Conservation (phyloP, 2,797 vertebrate species). For the Choloepus didactylus region DNA sequence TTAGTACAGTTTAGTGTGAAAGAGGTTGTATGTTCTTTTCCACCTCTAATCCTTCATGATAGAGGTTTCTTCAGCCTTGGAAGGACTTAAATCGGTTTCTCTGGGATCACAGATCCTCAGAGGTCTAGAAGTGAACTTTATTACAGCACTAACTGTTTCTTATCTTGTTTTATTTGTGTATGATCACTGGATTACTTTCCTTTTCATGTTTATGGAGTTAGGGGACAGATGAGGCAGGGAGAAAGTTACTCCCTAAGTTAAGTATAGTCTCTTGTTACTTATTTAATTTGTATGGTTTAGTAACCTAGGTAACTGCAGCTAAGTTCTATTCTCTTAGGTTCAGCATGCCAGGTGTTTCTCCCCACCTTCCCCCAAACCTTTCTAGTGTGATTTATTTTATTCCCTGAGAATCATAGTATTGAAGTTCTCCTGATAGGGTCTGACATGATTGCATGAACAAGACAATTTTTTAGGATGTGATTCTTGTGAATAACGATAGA, state of each 20-base stretch:
- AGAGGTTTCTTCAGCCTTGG: constrained; percentile 47
- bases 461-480: constrained; percentile 30
- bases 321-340: constrained; percentile 53
- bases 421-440: background rate
- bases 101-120: constrained; percentile 44
- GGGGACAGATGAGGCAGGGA: constrained; percentile 36
- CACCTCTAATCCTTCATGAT: background rate
- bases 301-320: constrained; percentile 68
- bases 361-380: constrained; percentile 7
- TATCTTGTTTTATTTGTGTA: constrained; percentile 51
- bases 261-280: constrained; percentile 61
- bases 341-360: constrained; percentile 63
- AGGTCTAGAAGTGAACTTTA: constrained; percentile 46
- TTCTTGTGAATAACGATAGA: constrained; percentile 50
- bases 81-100: constrained; percentile 46
- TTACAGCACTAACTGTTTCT: constrained; percentile 11
- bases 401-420: constrained; percentile 33
- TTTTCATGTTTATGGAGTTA: constrained; percentile 56
- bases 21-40: background rate
- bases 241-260: constrained; percentile 59
- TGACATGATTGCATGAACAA: constrained; percentile 51
- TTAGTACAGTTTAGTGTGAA: constrained; percentile 51
- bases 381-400: constrained; percentile 59
- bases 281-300: constrained; percentile 67
- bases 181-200: constrained; percentile 47